Evolutionary conservation across 2,888 invertebrate genomes (phyloP).

Genomic region (Drosophila bunnanda): DNA sequence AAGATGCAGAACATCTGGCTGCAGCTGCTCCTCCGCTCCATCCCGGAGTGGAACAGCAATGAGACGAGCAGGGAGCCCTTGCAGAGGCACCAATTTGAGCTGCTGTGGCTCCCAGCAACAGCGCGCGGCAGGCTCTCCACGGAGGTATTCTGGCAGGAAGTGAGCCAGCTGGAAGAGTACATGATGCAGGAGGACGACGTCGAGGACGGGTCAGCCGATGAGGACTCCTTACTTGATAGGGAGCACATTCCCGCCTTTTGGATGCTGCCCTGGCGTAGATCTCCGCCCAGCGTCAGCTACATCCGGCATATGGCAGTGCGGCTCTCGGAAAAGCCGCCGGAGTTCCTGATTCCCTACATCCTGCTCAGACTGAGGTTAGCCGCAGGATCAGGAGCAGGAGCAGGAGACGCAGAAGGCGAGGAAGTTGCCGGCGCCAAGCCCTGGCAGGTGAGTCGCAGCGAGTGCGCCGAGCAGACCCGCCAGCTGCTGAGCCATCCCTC

Average conservation of each 20-base stretch:
- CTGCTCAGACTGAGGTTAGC: constrained; percentile 38
- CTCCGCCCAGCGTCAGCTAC: neutral
- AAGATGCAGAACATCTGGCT: neutral
- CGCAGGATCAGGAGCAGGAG: neutral
- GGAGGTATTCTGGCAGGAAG: neutral
- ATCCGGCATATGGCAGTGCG: neutral
- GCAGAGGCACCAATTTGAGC: constrained; percentile 10
- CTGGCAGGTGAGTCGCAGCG: constrained; percentile 31
- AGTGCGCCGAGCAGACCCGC: constrained; percentile 56
- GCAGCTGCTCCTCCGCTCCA: neutral
- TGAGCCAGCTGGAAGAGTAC: neutral
- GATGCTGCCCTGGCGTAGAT: constrained; percentile 52
- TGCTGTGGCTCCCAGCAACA: neutral
- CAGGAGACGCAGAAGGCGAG: too few relatives aligned
- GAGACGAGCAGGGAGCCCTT: constrained; percentile 1
- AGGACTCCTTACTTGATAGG: neutral
- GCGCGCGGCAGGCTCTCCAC: fast-evolving
- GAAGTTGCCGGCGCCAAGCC: neutral
- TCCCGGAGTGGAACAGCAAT: neutral
- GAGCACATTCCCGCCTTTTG: constrained; percentile 25
- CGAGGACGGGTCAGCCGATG: fast-evolving
- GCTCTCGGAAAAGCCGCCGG: neutral
- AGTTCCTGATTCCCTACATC: constrained; percentile 39
- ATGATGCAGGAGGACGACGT: neutral
- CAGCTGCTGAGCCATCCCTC: constrained; percentile 54